phyloP scores from a whole-genome alignment of 1,140 invertebrate genomes.

The Caerostris extrusa region DNA sequence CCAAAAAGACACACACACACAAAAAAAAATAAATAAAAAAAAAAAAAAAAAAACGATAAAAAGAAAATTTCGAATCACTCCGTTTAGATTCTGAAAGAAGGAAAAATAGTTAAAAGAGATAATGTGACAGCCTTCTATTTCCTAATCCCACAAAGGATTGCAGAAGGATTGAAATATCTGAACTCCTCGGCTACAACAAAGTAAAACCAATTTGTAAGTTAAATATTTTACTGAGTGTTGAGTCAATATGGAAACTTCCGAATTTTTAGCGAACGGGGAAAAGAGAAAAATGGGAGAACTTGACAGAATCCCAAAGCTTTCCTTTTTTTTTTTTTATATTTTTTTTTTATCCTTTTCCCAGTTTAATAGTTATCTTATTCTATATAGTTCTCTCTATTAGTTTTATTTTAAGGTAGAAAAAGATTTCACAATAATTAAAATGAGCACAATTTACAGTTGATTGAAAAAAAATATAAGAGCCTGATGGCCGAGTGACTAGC shows the following conservation, averaged over 20 bases:
- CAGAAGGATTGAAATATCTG: conserved; percentile 26
- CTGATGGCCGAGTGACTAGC: too few relatives aligned
- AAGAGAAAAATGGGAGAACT: background rate
- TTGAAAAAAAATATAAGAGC: too few relatives aligned
- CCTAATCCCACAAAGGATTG: background rate
- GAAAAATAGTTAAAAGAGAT: conserved; percentile 7
- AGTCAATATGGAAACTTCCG: conserved; percentile 47
- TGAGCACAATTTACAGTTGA: too few relatives aligned
- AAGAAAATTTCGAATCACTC: conserved; percentile 1
- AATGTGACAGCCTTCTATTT: conserved; percentile 11
- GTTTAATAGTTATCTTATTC: too few relatives aligned
- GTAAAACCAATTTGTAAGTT: conserved; percentile 66
- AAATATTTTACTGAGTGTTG: conserved; percentile 57
- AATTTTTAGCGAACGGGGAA: conserved; percentile 24
- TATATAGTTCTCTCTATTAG: too few relatives aligned
- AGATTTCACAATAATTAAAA: too few relatives aligned
- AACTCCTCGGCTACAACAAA: conserved; percentile 34
- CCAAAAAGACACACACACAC: background rate
- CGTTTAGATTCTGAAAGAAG: conserved; percentile 2
- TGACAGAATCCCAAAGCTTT: background rate
- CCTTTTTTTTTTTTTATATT: background rate
- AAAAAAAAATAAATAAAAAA: background rate
- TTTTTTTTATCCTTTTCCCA: background rate
- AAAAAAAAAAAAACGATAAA: background rate
- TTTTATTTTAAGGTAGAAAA: too few relatives aligned